Evolutionary conservation across 53 echinoderm and acorn worm genomes (phyloP).

Genomic region (Glandiceps talaboti): DNA sequence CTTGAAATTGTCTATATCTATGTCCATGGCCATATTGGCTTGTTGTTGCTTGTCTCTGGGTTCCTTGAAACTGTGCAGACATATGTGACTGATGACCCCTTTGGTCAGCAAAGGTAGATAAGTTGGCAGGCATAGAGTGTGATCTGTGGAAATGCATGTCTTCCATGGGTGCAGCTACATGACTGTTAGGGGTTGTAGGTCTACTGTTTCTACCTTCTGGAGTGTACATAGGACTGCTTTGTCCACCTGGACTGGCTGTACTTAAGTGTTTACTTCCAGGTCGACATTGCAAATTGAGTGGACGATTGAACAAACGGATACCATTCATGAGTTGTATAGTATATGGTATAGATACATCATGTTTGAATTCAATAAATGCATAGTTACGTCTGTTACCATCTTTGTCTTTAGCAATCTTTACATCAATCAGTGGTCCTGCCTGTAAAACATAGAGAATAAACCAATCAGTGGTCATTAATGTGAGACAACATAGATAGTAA

Average conservation of each 20-base stretch:
- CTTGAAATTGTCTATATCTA: background rate
- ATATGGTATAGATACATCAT: constrained; percentile 86
- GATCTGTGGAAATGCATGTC: background rate
- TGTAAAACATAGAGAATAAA: constrained; percentile 6
- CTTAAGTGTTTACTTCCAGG: constrained; percentile 59
- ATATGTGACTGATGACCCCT: background rate
- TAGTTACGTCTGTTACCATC: constrained; percentile 42
- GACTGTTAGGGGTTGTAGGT: background rate
- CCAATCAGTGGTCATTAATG: too few species aligned
- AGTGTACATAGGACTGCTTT: background rate
- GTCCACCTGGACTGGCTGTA: background rate
- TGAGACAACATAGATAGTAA: too few species aligned
- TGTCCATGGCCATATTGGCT: background rate
- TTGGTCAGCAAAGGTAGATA: background rate
- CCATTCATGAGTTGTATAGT: constrained; percentile 63
- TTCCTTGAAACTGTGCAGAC: background rate
- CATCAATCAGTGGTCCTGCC: constrained; percentile 80
- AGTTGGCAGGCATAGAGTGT: background rate
- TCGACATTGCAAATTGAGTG: constrained; percentile 56
- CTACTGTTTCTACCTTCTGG: background rate
- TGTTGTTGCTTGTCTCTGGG: background rate
- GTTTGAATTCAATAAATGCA: constrained; percentile 90
- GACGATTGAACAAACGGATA: constrained; percentile 32
- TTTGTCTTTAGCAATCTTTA: constrained; percentile 54
- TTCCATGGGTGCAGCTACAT: background rate